Evolutionary conservation across 53 echinoderm and acorn worm genomes (phyloP).

Genomic region (Henricia sp.): DNA sequence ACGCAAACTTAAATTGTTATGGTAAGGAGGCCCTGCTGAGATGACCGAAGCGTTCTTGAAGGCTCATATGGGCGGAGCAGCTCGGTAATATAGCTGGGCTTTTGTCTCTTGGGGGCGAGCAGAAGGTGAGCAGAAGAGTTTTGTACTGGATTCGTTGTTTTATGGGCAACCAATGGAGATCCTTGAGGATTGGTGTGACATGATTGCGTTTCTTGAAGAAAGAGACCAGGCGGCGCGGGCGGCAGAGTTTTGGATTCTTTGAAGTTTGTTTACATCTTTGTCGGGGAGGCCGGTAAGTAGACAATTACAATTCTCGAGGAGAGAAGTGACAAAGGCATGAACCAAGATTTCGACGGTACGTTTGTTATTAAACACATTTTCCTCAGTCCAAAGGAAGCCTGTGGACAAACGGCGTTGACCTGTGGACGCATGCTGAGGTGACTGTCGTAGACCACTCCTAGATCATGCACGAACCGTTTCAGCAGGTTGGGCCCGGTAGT

Average conservation of each 20-base stretch:
- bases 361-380: conserved; percentile 48
- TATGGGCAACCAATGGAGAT: conserved; percentile 37
- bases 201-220: conserved; percentile 2
- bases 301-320: conserved; percentile 51
- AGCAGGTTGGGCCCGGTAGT: not conserved
- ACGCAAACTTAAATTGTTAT: no score
- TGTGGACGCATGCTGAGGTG: conserved; percentile 53
- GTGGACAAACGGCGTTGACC: conserved; percentile 42
- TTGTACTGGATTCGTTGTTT: conserved; percentile 24
- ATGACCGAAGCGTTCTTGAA: no score
- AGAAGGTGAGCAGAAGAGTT: conserved; percentile 10
- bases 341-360: conserved; percentile 34
- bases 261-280: conserved; percentile 14
- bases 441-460: conserved; percentile 39
- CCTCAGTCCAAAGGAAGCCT: conserved; percentile 50
- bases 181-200: conserved; percentile 17
- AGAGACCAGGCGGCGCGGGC: conserved; percentile 35
- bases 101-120: not conserved
- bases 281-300: conserved; percentile 24
- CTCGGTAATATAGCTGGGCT: not conserved
- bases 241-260: conserved; percentile 59
- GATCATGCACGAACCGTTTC: conserved; percentile 7
- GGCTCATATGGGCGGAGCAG: no score
- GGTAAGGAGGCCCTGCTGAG: no score
- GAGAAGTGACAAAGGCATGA: conserved; percentile 57